Base-by-base conservation (phyloP, 2,888 invertebrate species). In the Creontiades dilutus region DNA sequence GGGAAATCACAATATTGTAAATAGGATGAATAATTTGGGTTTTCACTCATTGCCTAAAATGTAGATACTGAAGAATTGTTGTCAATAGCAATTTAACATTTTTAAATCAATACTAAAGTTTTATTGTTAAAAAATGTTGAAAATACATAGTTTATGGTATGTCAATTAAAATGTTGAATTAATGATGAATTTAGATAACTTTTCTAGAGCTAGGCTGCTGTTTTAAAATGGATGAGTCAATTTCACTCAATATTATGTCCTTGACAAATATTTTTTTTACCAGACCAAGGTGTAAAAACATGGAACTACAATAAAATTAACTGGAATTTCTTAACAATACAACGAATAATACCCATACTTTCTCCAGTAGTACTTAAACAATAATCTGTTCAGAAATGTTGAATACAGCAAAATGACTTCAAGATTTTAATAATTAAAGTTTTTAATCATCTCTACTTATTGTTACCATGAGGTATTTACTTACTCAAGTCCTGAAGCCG, bases 41-140 rank as follows among this genome's bases (percentile, higher is more conserved):
- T 84, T 84, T 84, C 84, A 84, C 84, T 84, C 84, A 81, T 28
- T 84, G 84, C 84, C 84, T 84, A 84, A 76, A 76, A 84, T 84
- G 84, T 84, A 84, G 84, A 28, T 76, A 76, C 76, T 57, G 27
- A 28, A 57, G 23, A 84, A 84, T 48, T 55, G 52, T 52, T 84
- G 52, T 52, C 28, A 14, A 84, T 84, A 55, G 28, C 47, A 82
- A 14, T 47, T 84, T 23, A 27, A 48, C 55, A 52, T 48, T 19
- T 84, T 84, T 57, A 48, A 82, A 57, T 84, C 52, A 55, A n/a
- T 52, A 28, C 13, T 84, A 55, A 48, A 13, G 84, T 84, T 84
- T 28, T 27, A 84, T 82, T 52, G 27, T 28, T 84, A 52, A 84
- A 27, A 82, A 84, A 84, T 55, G 52, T 84, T 84, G 57, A 57